Base-by-base conservation (phyloP, 2,797 vertebrate genomes). In the Aulostomus chinensis region DNA sequence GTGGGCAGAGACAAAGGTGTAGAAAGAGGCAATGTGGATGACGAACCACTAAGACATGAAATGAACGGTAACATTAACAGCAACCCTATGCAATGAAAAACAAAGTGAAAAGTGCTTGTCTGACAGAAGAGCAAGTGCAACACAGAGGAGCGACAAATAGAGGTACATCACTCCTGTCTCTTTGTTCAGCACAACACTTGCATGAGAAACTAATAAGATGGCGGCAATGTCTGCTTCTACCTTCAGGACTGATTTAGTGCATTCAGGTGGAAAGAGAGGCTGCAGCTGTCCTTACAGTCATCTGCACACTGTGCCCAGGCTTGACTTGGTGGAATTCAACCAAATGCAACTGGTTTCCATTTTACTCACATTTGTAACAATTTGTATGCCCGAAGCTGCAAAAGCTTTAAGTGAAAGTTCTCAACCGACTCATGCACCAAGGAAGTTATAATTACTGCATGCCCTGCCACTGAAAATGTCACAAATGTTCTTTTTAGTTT, bases 211-310 rank as follows among this genome's bases (percentile, higher is more conserved):
- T 80, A 81, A 85, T 87, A 77, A 81, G 79, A 63, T 64, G 67
- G 63, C 11, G 37, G 32, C 63, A 54, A 72, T 76, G 58, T 73
- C 63, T 82, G 84, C 80, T 80, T 71, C 64, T 65, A 41, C 73
- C 82, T 81, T 76, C 59, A 61, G 79, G 83, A 71, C 61, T 83
- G 80, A 88, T 83, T 76, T 76, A 77, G 76, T 78, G 73, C 68
- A 69, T 81, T 86, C 79, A 84, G 84, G 79, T 81, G 69, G 76
- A 80, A 56, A 71, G 67, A 81, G 54, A 58, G 52, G 50, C 67
- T 62, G 63, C 75, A 64, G 70, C 63, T 78, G 68, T 72, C 68
- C 65, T 58, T 55, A 24, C 76, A 82, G 75, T 85, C 73, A 78
- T 59, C 35, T 56, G 43, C 20, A 9, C 49, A 40, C 41, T 42